These are phyloP conservation scores for Cinara cedri DNA, from an alignment of 2,888 invertebrate species.

Conservation along the genomic window DNA sequence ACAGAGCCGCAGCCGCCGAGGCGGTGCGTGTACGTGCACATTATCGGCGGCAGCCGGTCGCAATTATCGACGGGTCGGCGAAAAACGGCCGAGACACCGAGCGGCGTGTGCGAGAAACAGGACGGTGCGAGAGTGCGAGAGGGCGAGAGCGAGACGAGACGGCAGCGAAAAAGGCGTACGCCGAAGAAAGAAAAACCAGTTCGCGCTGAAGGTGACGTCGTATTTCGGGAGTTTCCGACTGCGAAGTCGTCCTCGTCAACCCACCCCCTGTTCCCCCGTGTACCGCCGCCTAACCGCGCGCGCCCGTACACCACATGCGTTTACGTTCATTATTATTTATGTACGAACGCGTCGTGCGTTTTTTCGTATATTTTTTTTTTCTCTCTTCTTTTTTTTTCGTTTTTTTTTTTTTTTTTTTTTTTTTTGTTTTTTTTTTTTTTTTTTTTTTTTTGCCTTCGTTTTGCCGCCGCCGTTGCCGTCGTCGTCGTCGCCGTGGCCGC, in stretches of 20 bases:
- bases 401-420: neutral
- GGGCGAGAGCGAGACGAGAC: neutral
- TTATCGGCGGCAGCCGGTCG: constrained; percentile 30
- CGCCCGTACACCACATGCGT: constrained; percentile 18
- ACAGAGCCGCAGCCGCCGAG: too few relatives aligned
- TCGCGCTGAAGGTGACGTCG: constrained; percentile 10
- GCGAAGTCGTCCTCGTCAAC: neutral
- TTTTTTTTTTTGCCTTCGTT: neutral
- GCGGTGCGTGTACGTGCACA: neutral
- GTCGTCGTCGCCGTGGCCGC: too few relatives aligned
- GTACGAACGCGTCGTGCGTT: constrained; percentile 6
- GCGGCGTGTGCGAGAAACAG: neutral
- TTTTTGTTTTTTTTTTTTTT: neutral
- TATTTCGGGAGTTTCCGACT: constrained; percentile 31
- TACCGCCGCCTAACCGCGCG: neutral
- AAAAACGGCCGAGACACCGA: neutral
- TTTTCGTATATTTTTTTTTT: constrained; percentile 7
- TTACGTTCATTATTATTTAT: constrained; percentile 21
- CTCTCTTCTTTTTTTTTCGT: neutral
- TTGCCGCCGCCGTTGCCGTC: neutral
- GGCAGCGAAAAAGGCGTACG: neutral
- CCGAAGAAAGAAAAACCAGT: constrained; percentile 27
- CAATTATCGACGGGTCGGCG: constrained; percentile 25
- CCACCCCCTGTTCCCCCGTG: neutral
- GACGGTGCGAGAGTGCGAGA: neutral